phyloP scores from a whole-genome alignment of 2,888 invertebrate species.

The Trachelus tabidus region DNA sequence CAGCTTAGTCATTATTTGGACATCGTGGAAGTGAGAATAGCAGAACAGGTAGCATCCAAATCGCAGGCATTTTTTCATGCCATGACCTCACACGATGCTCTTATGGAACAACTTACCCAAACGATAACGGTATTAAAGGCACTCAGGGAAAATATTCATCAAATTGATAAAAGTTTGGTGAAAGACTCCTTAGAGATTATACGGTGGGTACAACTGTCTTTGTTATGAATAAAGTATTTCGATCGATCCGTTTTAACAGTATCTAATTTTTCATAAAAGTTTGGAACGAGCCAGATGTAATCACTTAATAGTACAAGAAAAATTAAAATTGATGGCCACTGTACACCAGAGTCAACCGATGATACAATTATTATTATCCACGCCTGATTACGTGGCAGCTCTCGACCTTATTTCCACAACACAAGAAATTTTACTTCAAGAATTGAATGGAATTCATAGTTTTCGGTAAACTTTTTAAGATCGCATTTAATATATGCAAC shows the following conservation, averaged over 20 bases:
- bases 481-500: neutral
- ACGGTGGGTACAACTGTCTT: conserved; percentile 41
- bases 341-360: conserved; percentile 98
- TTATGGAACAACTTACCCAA: conserved; percentile 93
- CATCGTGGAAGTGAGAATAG: conserved; percentile 93
- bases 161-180: conserved; percentile 83
- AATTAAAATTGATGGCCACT: conserved; percentile 91
- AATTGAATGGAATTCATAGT: conserved; percentile 92
- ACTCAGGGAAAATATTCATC: conserved; percentile 80
- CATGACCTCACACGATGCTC: conserved; percentile 97
- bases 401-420: conserved; percentile 96
- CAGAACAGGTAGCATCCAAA: conserved; percentile 92
- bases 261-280: conserved; percentile 52
- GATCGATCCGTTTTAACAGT: neutral
- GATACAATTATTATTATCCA: conserved; percentile 92
- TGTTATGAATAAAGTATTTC: neutral
- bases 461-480: conserved; percentile 71
- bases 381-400: conserved; percentile 97
- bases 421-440: conserved; percentile 91
- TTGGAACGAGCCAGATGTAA: conserved; percentile 76
- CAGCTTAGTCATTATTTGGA: conserved; percentile 93
- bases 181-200: conserved; percentile 84
- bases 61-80: conserved; percentile 98
- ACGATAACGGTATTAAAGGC: conserved; percentile 82
- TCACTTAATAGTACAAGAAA: conserved; percentile 75